These are phyloP conservation scores for Menidia beryllina DNA, from an alignment of 2,113 vertebrate genomes.

Conservation along the genomic window DNA sequence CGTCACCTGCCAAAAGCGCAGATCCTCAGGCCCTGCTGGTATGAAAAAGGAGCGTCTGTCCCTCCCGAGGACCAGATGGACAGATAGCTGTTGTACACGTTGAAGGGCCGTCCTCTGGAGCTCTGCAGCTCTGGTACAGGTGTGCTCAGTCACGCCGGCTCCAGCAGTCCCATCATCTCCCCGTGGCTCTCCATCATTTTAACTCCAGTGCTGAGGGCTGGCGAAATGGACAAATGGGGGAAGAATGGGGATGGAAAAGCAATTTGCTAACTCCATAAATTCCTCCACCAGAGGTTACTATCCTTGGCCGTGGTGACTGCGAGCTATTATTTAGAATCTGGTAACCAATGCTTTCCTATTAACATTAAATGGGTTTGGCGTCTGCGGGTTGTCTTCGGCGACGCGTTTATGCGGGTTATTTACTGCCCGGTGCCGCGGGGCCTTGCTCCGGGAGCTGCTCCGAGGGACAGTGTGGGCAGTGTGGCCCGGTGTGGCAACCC, in stretches of 20 bases:
- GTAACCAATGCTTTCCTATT: conserved; percentile 79
- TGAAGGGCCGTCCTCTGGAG: conserved; percentile 42
- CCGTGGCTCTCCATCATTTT: conserved; percentile 64
- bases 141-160: conserved; percentile 58
- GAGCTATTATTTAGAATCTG: conserved; percentile 80
- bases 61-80: conserved; percentile 54
- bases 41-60: conserved; percentile 57
- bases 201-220: conserved; percentile 42
- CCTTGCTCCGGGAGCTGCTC: conserved; percentile 54
- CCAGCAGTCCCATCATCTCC: conserved; percentile 48
- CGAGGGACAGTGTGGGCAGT: conserved; percentile 31
- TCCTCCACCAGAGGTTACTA: conserved; percentile 55
- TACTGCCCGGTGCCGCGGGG: conserved; percentile 59
- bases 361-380: conserved; percentile 73
- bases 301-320: conserved; percentile 64
- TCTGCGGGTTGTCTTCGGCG: conserved; percentile 70
- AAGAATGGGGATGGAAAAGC: conserved; percentile 74
- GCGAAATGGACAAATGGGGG: conserved; percentile 50
- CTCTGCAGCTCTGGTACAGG: conserved; percentile 59
- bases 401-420: conserved; percentile 79
- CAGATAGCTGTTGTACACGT: conserved; percentile 49
- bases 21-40: conserved; percentile 34
- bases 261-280: conserved; percentile 81
- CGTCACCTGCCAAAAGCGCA: conserved; percentile 39
- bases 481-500: conserved; percentile 37